Percentiles rank a stretch among this genome's conserved stretches.
phyloP scores from a whole-genome alignment of 2,797 vertebrate genomes.

The Enteromius treurensis region DNA sequence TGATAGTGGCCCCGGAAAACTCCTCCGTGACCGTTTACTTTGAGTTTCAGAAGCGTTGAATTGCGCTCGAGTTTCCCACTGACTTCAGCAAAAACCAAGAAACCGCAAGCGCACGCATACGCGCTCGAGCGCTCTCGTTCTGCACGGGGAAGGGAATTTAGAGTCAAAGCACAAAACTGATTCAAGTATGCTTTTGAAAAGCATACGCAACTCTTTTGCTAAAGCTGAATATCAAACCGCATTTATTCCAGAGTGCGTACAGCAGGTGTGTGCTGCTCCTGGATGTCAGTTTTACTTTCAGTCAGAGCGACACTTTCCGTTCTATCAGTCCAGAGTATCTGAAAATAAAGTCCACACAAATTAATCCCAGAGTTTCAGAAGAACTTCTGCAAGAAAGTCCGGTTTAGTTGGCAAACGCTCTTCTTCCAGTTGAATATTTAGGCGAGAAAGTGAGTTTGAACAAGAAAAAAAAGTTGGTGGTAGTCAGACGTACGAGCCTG shows the following conservation, averaged over 20 bases:
- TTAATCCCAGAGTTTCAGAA: constrained; percentile 29
- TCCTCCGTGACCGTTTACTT: constrained; percentile 17
- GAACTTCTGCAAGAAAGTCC: constrained; percentile 18
- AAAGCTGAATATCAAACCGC: not conserved
- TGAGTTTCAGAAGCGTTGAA: constrained; percentile 54
- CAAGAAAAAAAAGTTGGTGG: not conserved
- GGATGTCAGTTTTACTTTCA: constrained; percentile 20
- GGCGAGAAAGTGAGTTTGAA: not conserved
- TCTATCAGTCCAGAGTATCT: constrained; percentile 41
- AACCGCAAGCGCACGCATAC: constrained; percentile 60
- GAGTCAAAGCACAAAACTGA: not conserved
- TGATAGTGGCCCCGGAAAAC: not conserved
- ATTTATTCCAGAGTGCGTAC: constrained; percentile 17
- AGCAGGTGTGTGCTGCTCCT: constrained; percentile 22
- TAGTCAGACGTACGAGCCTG: not conserved
- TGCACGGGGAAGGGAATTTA: not conserved
- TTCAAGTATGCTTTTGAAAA: not conserved
- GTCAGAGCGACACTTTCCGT: constrained; percentile 43
- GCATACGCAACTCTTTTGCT: not conserved
- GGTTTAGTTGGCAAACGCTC: not conserved
- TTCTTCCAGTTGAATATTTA: constrained; percentile 1
- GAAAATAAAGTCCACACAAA: constrained; percentile 48
- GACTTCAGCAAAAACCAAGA: constrained; percentile 62
- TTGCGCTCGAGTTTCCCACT: constrained; percentile 56
- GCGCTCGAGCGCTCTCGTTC: constrained; percentile 13